Conservation (phyloP, 2,113 vertebrate species). For the Charadrius vociferus region DNA sequence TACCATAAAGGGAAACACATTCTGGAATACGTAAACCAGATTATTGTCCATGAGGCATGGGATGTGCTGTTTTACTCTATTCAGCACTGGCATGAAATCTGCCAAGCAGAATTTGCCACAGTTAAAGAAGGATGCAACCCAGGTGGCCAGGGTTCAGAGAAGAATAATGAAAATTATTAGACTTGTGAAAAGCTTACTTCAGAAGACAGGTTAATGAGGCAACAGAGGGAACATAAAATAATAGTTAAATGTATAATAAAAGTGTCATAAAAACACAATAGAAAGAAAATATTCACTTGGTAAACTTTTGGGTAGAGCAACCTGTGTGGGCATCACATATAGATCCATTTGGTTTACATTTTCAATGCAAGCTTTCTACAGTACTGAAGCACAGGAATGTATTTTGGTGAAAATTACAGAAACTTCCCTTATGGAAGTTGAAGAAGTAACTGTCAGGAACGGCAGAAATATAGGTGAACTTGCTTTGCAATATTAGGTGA, state of each 20-base stretch:
- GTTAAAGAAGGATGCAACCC: background rate
- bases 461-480: background rate
- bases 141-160: background rate
- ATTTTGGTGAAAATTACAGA: background rate
- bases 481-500: background rate
- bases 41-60: background rate
- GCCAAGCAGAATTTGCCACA: background rate
- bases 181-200: background rate
- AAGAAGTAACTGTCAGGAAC: background rate
- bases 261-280: background rate
- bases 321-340: background rate
- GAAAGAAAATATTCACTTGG: background rate
- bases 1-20: background rate
- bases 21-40: accelerated
- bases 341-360: background rate
- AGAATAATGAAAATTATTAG: background rate
- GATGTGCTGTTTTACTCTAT: background rate
- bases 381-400: background rate
- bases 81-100: background rate
- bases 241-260: background rate
- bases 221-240: background rate
- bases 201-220: background rate
- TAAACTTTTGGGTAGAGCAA: background rate
- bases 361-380: background rate
- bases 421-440: background rate